Percentiles rank a stretch among this genome's conserved stretches.
These are phyloP conservation scores for Papilio demoleus DNA, from an alignment of 2,888 invertebrate genomes.

Conservation along the genomic window DNA sequence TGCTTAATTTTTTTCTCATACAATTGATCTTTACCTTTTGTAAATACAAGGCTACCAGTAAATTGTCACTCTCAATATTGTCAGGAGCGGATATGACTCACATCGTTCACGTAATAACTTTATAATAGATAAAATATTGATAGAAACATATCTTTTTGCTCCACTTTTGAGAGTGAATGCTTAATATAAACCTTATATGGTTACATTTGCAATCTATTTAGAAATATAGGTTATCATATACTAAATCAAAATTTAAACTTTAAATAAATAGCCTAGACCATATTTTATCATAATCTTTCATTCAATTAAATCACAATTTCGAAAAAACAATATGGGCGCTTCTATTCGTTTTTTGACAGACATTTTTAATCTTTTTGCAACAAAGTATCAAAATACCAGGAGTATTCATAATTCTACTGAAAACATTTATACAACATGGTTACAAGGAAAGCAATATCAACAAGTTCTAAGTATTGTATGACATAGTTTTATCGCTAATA, in stretches of 20 bases:
- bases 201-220: no score
- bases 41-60: background rate
- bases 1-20: background rate
- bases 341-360: no score
- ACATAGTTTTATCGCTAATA: slow-evolving; percentile 29
- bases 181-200: slow-evolving; percentile 10
- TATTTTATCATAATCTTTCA: background rate
- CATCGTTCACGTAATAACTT: background rate
- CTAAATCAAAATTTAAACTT: no score
- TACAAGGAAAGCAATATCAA: no score
- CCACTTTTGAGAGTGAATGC: background rate
- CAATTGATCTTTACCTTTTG: background rate
- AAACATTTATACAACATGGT: no score
- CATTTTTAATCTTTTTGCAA: no score
- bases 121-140: slow-evolving; percentile 7
- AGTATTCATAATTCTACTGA: no score
- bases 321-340: no score
- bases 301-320: no score
- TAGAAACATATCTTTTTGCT: slow-evolving; percentile 4
- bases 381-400: no score
- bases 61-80: background rate
- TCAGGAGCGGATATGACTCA: slow-evolving; percentile 2
- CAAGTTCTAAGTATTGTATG: background rate
- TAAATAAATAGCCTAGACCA: background rate
- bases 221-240: no score